Conservation (phyloP, 2,797 vertebrate species). For the Sitta carolinensis region DNA sequence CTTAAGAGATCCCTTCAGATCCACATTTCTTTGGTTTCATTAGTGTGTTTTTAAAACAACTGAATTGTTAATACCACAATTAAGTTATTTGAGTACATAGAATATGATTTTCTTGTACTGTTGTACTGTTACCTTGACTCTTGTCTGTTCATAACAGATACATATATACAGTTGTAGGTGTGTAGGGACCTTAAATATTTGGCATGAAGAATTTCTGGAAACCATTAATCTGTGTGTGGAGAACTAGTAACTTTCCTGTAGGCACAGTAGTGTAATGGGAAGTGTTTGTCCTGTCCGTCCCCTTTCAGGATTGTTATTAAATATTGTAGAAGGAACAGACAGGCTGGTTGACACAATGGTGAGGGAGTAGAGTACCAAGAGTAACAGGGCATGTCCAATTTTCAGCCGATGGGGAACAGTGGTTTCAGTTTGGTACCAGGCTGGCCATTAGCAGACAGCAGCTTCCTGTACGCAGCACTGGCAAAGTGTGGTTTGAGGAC, state of each 20-base stretch:
- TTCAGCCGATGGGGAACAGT: not conserved
- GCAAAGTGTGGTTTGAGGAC: not conserved
- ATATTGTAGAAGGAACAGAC: not conserved
- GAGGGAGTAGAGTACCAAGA: not conserved
- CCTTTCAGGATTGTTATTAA: not conserved
- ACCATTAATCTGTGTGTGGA: accelerated
- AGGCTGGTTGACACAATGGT: not conserved
- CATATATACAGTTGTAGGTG: not conserved
- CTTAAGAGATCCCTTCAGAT: not conserved
- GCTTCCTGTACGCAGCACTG: not conserved
- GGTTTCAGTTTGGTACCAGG: not conserved
- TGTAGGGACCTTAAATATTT: not conserved
- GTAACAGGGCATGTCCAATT: not conserved
- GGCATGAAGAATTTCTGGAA: not conserved
- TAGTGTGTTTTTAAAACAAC: not conserved
- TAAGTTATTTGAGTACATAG: not conserved
- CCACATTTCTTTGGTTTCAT: not conserved
- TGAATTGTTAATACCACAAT: not conserved
- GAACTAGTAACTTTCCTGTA: not conserved
- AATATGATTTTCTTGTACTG: not conserved
- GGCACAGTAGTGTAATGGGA: not conserved
- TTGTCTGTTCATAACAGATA: not conserved
- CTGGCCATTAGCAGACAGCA: not conserved
- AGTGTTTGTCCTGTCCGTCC: not conserved
- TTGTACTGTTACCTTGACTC: not conserved